Base-by-base conservation (phyloP, 2,797 vertebrate genomes). In the Poeciliopsis paucimaculata region DNA sequence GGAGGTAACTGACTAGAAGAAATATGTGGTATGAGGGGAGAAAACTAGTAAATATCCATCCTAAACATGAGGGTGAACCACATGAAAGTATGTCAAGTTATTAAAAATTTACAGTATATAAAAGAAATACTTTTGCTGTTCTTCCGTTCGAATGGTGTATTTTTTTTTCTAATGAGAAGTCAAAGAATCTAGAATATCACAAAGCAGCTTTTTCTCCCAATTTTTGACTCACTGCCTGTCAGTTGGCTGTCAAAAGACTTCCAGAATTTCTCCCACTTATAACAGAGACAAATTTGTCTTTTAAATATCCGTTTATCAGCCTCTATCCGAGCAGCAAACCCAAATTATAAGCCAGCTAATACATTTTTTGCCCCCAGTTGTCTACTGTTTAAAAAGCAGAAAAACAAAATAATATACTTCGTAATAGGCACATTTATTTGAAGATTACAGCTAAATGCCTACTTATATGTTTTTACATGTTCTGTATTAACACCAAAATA, bases 1-100 rank as follows among this genome's bases (percentile, higher is more conserved):
- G 86, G 76, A 66, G 45, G 77, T 66, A 49, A 75, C 36, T 64
- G 55, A 62, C 66, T 15, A 46, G 71, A n/a, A n/a, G n/a, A n/a
- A n/a, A n/a, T n/a, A n/a, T n/a, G n/a, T n/a, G n/a, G n/a, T n/a
- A n/a, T 2, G 79, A 82, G 51, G 20, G 82, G 60, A 75, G 73
- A 26, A 26, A 18, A n/a, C 41, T n/a, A 70, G 68, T 66, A 60
- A 55, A 83, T 57, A 76, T 28, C 51, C 11, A 66, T 43, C 64
- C 51, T 53, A 78, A 77, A 76, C 74, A 71, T 18, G 85, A 55
- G 64, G 53, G 72, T n/a, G 0, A 41, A 26, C 34, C 12, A 18
- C 13, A 43, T 28, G 41, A 28, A 13, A 16, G 5, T 70, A 13
- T 15, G 12, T 70, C 23, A 45, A 45, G 26, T 45, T n/a, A 16